phyloP scores from a whole-genome alignment of 1,140 invertebrate species.

The Drosophila simulans region DNA sequence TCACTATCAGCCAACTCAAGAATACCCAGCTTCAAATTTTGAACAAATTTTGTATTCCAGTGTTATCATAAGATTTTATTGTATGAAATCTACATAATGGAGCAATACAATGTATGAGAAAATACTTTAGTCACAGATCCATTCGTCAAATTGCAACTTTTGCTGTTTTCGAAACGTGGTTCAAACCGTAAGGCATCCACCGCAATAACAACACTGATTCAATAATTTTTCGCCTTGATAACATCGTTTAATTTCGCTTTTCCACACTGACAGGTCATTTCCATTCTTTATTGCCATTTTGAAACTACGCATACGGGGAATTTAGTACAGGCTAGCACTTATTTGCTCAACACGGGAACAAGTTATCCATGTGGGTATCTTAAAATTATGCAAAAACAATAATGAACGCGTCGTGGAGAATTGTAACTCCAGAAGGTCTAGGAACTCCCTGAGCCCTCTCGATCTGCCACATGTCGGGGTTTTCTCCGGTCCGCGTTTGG shows the following conservation, averaged over 20 bases:
- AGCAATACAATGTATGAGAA: no score
- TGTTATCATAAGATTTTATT: no score
- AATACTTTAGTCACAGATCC: no score
- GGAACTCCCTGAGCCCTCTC: slow-evolving; percentile 1
- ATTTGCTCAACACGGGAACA: slow-evolving; percentile 25
- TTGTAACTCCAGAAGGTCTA: slow-evolving; percentile 14
- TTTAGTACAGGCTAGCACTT: slow-evolving; percentile 33
- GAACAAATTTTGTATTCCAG: no score
- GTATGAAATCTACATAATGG: no score
- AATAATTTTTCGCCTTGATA: slow-evolving; percentile 15
- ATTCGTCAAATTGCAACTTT: no score
- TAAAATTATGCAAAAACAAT: slow-evolving; percentile 56
- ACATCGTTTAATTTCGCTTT: slow-evolving; percentile 25
- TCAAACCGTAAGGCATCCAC: background rate
- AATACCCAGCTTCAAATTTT: no score
- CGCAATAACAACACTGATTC: background rate
- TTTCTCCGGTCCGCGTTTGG: slow-evolving; percentile 19
- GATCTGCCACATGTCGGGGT: background rate
- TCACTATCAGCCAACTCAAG: no score
- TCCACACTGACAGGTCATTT: slow-evolving; percentile 23
- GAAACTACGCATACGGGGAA: slow-evolving; percentile 56
- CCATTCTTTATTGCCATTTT: slow-evolving; percentile 22
- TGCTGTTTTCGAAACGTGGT: background rate
- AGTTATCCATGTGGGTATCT: slow-evolving; percentile 29
- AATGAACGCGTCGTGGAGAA: slow-evolving; percentile 17